Evolutionary conservation across 2,888 invertebrate species (phyloP), one percentile per base, ranked within the genome.

Genomic region (Galeopsomyia nigrocyanea): DNA sequence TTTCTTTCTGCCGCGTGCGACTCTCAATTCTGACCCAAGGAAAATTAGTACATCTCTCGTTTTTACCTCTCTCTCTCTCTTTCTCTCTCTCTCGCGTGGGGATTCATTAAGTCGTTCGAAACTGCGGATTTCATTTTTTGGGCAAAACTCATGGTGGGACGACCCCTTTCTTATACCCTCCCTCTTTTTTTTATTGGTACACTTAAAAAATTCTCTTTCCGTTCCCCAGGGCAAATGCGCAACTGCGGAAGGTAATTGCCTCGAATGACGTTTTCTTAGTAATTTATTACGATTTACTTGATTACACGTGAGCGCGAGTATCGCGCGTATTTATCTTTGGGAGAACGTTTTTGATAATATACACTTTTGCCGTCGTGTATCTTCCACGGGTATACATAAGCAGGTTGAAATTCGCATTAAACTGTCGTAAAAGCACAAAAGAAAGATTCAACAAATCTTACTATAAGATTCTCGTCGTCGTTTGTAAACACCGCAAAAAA

Each of bases 11-110:
- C 39, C 62, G 31, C 19, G 21, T 10, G 39, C 39, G 39, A 39
- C 1, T 39, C 39, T 39, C 39, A 39, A 39, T 58, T 53, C 49
- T 60, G 61, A 66, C 71, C 65, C 65, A 61, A 50, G 49, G 65
- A 71, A 71, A 71, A 71, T 71, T 71, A 71, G 71, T 71, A 71
- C 65, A 65, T 66, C 71, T 71, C 60, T 16, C 56, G 16, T 31
- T n/a, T 31, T 22, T 31, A 39, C 46, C 50, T 19, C 17, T n/a
- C n/a, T 61, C 46, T 7, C 19, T 51, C 50, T 17, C 56, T 46
- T 49, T 55, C 51, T 46, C 56, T 22, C 62, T 62, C 50, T 46
- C 21, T n/a, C 46, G 22, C 69, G 39, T 7, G 26, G 49, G 26
- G 60, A 65, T 65, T 70, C 70, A 70, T 70, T 70, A 70, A 70